Conservation (phyloP, 2,888 invertebrate genomes). For the Mactromeris polynyma region DNA sequence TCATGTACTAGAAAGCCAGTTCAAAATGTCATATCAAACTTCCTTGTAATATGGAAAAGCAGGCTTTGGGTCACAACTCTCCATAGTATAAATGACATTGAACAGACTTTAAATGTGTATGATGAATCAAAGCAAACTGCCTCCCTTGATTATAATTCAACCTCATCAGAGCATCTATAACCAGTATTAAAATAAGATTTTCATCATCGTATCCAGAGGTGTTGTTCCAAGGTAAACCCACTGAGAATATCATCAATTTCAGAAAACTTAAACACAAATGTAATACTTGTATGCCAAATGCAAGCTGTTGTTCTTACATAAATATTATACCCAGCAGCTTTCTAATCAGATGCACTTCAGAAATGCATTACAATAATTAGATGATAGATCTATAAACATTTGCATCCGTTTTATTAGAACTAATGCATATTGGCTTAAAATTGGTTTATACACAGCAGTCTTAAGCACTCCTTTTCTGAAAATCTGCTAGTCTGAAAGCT, state of each 20-base stretch:
- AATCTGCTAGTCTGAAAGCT: no score
- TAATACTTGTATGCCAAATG: conserved; percentile 1
- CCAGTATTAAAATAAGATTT: neutral
- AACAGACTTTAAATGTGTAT: neutral
- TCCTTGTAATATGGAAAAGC: no score
- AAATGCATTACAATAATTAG: neutral
- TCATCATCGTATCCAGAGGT: neutral
- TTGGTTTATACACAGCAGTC: no score
- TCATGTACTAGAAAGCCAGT: no score
- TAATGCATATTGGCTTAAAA: no score
- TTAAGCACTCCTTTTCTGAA: no score
- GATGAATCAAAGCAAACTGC: neutral
- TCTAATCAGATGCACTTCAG: neutral
- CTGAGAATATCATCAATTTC: neutral
- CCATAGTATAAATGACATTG: no score
- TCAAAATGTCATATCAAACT: no score
- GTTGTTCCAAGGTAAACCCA: neutral
- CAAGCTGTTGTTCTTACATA: neutral
- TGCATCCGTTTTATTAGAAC: no score
- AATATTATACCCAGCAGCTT: neutral
- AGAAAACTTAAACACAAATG: neutral
- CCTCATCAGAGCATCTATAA: neutral
- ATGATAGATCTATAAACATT: neutral
- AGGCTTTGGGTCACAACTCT: no score
- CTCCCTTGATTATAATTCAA: neutral